Conservation (phyloP, 2,797 vertebrate species). For the Chromobotia macracanthus region DNA sequence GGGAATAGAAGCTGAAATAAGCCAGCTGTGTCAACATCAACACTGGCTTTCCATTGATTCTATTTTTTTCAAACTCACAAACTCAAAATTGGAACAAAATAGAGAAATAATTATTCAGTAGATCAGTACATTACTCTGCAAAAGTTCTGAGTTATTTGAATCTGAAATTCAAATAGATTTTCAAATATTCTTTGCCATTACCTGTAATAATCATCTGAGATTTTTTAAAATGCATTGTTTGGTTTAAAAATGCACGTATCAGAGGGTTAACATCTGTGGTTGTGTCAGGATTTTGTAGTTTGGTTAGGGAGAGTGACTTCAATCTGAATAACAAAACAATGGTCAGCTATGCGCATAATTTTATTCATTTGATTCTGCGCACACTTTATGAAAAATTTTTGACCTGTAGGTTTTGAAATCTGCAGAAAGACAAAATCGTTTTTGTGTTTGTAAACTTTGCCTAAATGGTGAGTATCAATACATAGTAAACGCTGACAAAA, state of each 20-base stretch:
- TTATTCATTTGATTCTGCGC: too few species aligned
- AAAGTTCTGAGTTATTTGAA: too few species aligned
- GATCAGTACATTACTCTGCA: too few species aligned
- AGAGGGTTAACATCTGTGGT: background rate
- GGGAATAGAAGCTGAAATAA: background rate
- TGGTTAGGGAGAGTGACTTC: background rate
- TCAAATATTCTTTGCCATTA: background rate
- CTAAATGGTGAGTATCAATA: background rate
- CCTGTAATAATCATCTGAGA: too few species aligned
- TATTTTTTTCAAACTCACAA: background rate
- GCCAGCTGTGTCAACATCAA: background rate
- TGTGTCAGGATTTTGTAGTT: too few species aligned
- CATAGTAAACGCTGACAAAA: background rate
- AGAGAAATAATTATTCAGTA: too few species aligned
- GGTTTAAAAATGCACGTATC: background rate
- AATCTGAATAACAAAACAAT: slow-evolving; percentile 9
- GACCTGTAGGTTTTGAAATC: too few species aligned
- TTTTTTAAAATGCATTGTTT: background rate
- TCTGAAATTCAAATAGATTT: too few species aligned
- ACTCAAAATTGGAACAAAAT: background rate
- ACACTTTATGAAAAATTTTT: too few species aligned
- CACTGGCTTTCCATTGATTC: background rate
- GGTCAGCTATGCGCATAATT: too few species aligned
- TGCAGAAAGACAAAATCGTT: too few species aligned
- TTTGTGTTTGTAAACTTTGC: background rate